phyloP scores from a whole-genome alignment of 2,797 vertebrate genomes.

The Leptoclinus maculatus region DNA sequence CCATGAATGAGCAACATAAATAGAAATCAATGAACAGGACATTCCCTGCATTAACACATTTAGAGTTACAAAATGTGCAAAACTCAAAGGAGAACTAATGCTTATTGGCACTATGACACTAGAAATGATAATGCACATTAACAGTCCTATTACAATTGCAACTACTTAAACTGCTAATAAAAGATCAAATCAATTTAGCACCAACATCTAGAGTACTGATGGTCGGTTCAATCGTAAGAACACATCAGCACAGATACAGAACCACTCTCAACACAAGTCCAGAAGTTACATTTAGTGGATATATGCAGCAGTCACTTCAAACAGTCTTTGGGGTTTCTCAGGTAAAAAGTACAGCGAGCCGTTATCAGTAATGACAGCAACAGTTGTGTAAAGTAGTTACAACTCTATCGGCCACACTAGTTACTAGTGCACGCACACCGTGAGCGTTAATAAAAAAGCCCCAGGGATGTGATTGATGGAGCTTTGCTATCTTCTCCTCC shows the following conservation, averaged over 20 bases:
- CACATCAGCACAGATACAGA: background rate
- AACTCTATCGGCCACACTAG: background rate
- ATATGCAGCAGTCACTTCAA: background rate
- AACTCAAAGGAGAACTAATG: background rate
- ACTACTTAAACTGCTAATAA: background rate
- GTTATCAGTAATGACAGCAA: background rate
- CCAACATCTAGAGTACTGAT: background rate
- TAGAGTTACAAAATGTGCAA: too few relatives aligned
- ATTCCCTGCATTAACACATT: background rate
- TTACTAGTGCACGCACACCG: background rate
- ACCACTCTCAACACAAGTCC: background rate
- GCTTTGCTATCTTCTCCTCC: background rate
- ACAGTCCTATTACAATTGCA: background rate
- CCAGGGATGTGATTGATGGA: background rate
- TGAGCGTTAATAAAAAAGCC: background rate
- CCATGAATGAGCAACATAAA: background rate
- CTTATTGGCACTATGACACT: background rate
- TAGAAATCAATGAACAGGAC: background rate
- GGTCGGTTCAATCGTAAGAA: background rate
- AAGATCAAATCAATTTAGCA: background rate
- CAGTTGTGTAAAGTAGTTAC: background rate
- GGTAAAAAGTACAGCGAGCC: background rate
- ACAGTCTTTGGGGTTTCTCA: background rate
- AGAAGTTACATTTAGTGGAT: background rate
- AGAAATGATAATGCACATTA: background rate